These are phyloP conservation scores for Neogobius melanostomus DNA, from an alignment of 2,113 vertebrate species.

Conservation along the genomic window DNA sequence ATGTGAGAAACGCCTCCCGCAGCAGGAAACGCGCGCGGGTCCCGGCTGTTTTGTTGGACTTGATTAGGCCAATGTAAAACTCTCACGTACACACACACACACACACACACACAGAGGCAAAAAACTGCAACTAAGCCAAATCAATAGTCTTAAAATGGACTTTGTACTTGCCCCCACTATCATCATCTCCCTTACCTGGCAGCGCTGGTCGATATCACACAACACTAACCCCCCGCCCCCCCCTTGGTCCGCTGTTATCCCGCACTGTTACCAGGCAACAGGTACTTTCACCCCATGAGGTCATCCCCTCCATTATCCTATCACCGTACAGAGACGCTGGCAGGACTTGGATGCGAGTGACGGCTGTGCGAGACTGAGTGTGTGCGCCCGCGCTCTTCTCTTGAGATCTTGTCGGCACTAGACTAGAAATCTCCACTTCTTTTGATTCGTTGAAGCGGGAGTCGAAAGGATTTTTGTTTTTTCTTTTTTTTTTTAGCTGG, in stretches of 20 bases:
- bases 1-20: slow-evolving; percentile 27
- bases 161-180: slow-evolving; percentile 43
- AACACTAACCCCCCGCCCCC: slow-evolving; percentile 25
- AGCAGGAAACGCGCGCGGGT: slow-evolving; percentile 37
- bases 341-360: slow-evolving; percentile 32
- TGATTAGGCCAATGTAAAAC: slow-evolving; percentile 12
- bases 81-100: slow-evolving; percentile 8
- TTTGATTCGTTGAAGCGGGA: slow-evolving; percentile 3
- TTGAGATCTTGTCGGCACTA: not conserved
- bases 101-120: slow-evolving; percentile 2
- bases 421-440: slow-evolving; percentile 2
- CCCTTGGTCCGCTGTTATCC: slow-evolving; percentile 41
- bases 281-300: slow-evolving; percentile 72
- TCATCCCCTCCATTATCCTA: slow-evolving; percentile 71
- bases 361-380: not conserved
- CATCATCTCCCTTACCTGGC: slow-evolving; percentile 49
- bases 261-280: slow-evolving; percentile 75
- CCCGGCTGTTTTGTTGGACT: slow-evolving; percentile 1
- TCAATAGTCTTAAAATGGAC: slow-evolving; percentile 43
- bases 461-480: not conserved
- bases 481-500: slow-evolving; percentile 1
- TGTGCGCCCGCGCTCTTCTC: slow-evolving; percentile 17
- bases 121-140: slow-evolving; percentile 13
- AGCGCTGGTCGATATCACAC: slow-evolving; percentile 37
- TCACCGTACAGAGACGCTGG: slow-evolving; percentile 53